Evolutionary conservation across 2,113 vertebrate species (phyloP), one percentile per base, ranked within the genome.

Genomic region (Grammomys dolichurus): DNA sequence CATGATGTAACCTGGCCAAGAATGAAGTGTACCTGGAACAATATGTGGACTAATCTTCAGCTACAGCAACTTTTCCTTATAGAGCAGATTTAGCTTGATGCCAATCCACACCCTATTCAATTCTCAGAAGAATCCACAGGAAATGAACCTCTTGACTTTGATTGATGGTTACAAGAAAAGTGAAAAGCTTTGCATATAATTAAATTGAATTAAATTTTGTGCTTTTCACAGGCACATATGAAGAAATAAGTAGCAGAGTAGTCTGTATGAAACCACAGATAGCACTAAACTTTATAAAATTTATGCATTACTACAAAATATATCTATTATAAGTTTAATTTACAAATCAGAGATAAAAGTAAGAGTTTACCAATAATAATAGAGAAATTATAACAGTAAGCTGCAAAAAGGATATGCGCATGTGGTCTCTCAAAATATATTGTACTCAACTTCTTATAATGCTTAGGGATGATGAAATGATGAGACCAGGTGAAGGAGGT

Each of bases 121-220:
- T 85, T 96, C 72, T 33, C 54, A 82, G 89, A 96, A 90, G 46
- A 93, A 93, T 56, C 69, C 85, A 76, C 0, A 58, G 63, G 56
- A 95, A 96, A 90, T 88, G 56, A 88, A 60, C 12, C 73, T 86
- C 63, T 54, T 81, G 75, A 91, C 40, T 89, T 58, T 87, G 75
- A 87, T 40, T 70, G 70, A 82, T 36, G 56, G 12, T 56, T 91
- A 54, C 28, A 82, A 95, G 48, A 87, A 95, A 95, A 95, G n/a
- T 31, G 6, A 81, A 87, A 88, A 63, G 28, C 56, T 80, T 51
- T 86, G 7, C 46, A 43, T 87, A 36, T 89, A 89, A 96, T 92
- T 85, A 85, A 95, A 88, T 90, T 54, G 16, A 89, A 96, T 92
- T 85, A 85, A 95, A 86, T 90, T 54, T 13, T 19, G 51, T 94